These are phyloP conservation scores for Butorides virescens DNA, from an alignment of 2,113 vertebrate species.

Conservation along the genomic window DNA sequence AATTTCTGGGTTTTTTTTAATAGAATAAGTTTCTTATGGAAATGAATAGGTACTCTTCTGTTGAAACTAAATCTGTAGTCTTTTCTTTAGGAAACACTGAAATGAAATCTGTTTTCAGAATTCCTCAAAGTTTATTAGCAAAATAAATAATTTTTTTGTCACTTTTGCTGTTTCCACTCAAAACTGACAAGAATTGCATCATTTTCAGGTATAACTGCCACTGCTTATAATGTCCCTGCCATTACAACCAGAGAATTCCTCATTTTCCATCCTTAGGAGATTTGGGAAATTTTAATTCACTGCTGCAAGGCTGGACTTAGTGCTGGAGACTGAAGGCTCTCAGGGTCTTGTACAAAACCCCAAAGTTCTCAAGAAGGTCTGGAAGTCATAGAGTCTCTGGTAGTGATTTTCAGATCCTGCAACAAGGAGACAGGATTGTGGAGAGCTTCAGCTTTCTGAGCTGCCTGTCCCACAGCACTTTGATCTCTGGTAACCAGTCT, in stretches of 20 bases:
- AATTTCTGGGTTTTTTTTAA: background rate
- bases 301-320: background rate
- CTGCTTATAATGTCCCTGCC: background rate
- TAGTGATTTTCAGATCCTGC: background rate
- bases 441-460: background rate
- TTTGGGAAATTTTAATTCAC: background rate
- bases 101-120: background rate
- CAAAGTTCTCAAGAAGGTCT: background rate
- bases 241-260: background rate
- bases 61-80: background rate
- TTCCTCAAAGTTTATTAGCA: background rate
- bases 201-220: background rate
- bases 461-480: background rate
- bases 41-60: background rate
- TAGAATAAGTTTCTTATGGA: background rate
- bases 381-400: background rate
- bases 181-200: background rate
- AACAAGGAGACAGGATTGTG: background rate
- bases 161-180: background rate
- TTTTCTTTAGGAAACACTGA: background rate
- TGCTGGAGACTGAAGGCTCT: background rate
- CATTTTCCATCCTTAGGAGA: background rate
- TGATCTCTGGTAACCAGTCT: background rate
- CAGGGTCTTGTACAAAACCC: background rate
- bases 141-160: background rate